Evolutionary conservation across 1,140 invertebrate species (phyloP).

Genomic region (Drosophila guanche): DNA sequence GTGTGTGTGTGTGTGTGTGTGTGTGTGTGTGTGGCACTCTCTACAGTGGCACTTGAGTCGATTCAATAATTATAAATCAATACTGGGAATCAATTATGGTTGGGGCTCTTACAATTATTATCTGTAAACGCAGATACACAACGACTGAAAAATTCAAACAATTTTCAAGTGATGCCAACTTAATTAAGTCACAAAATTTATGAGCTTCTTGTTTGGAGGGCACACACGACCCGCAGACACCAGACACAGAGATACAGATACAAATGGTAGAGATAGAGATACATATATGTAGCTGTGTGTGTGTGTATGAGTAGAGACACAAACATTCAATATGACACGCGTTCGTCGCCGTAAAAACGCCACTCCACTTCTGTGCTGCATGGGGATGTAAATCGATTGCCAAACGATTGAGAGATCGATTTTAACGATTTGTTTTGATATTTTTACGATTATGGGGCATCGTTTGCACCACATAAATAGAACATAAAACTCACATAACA

Average conservation of each 20-base stretch:
- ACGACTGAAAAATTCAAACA: slow-evolving; percentile 63
- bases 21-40: slow-evolving; percentile 19
- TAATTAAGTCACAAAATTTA: slow-evolving; percentile 81
- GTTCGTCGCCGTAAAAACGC: slow-evolving; percentile 39
- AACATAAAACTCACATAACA: slow-evolving; percentile 80
- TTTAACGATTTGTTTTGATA: slow-evolving; percentile 84
- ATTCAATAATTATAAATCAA: slow-evolving; percentile 76
- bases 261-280: slow-evolving; percentile 35
- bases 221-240: slow-evolving; percentile 28
- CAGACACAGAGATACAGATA: slow-evolving; percentile 17
- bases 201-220: slow-evolving; percentile 63
- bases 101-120: slow-evolving; percentile 68
- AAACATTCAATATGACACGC: slow-evolving; percentile 64
- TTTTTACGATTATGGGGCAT: slow-evolving; percentile 84
- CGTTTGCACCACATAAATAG: slow-evolving; percentile 84
- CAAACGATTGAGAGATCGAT: slow-evolving; percentile 76
- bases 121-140: slow-evolving; percentile 50
- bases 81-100: slow-evolving; percentile 66
- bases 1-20: no score
- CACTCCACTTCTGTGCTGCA: slow-evolving; percentile 32
- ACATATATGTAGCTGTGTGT: slow-evolving; percentile 1
- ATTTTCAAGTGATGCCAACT: slow-evolving; percentile 80
- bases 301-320: slow-evolving; percentile 12
- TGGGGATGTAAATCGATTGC: slow-evolving; percentile 56
- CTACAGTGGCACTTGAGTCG: slow-evolving; percentile 44